phyloP scores from a whole-genome alignment of 23 tunicate species.

The Ascidia mentula region DNA sequence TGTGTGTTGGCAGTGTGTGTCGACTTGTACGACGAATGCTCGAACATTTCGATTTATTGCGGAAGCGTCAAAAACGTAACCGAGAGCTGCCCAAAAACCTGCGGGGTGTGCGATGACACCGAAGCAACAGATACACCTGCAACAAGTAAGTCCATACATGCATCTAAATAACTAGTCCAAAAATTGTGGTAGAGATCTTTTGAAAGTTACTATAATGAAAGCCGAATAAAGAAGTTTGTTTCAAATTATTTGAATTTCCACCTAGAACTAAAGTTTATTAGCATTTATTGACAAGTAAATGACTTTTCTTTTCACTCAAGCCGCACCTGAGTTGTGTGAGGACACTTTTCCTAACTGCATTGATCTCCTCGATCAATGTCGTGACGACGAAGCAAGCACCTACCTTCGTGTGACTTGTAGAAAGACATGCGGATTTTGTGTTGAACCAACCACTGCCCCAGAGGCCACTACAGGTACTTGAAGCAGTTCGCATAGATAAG shows the following conservation, averaged over 20 bases:
- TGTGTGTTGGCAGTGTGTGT: slow-evolving; percentile 19
- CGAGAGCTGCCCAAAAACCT: slow-evolving; percentile 33
- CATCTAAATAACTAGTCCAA: no score
- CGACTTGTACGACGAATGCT: slow-evolving; percentile 31
- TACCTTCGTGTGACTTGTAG: slow-evolving; percentile 50
- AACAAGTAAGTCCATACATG: not conserved
- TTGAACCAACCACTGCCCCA: not conserved
- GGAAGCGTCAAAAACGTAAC: slow-evolving; percentile 31
- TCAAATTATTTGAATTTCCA: not conserved
- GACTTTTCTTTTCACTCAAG: not conserved
- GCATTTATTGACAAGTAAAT: no score
- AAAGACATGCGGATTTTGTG: slow-evolving; percentile 74
- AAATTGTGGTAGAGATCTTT: no score
- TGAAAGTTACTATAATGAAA: no score
- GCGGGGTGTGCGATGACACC: slow-evolving; percentile 29
- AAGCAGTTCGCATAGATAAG: not conserved
- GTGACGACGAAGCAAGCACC: slow-evolving; percentile 11
- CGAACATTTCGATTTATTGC: slow-evolving; percentile 12
- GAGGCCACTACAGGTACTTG: not conserved
- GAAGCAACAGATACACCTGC: not conserved
- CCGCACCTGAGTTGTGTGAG: slow-evolving; percentile 33
- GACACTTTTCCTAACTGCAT: slow-evolving; percentile 66
- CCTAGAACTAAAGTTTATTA: not conserved
- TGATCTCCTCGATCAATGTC: slow-evolving; percentile 28
- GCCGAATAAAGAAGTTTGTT: no score